A percentile compares a stretch with the other conserved stretches of the same genome.
Evolutionary conservation across 2,888 invertebrate species (phyloP).

Genomic region (Hyalella azteca): DNA sequence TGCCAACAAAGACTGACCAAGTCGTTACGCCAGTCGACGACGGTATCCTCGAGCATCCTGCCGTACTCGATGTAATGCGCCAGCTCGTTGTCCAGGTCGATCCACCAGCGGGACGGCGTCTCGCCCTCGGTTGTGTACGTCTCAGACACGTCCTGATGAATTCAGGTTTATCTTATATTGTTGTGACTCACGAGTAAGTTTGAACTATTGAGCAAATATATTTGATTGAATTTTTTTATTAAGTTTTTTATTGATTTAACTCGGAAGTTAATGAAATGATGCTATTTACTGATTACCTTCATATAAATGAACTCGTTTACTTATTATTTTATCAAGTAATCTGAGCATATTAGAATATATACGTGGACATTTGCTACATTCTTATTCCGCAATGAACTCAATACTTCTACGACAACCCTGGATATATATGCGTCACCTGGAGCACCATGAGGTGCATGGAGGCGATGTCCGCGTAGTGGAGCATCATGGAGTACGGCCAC

Average conservation of each 20-base stretch:
- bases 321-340: neutral
- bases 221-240: too few relatives aligned
- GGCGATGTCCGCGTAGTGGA: constrained; percentile 51
- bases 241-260: too few relatives aligned
- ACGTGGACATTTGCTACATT: too few relatives aligned
- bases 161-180: neutral
- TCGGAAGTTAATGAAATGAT: too few relatives aligned
- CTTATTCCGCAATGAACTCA: too few relatives aligned
- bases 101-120: constrained; percentile 46
- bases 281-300: too few relatives aligned
- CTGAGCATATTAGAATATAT: neutral
- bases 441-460: constrained; percentile 51
- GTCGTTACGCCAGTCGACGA: constrained; percentile 54
- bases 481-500: constrained; percentile 50
- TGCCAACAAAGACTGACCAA: too few relatives aligned
- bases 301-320: too few relatives aligned
- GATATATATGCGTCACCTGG: constrained; percentile 40
- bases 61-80: constrained; percentile 50
- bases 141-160: constrained; percentile 45
- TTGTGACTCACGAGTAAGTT: too few relatives aligned
- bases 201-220: too few relatives aligned
- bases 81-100: constrained; percentile 45
- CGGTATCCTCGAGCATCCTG: constrained; percentile 31
- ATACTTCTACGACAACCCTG: too few relatives aligned
- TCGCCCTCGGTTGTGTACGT: constrained; percentile 23